These are phyloP conservation scores for Nemotelus pantherinus DNA, from an alignment of 2,888 invertebrate species.

Conservation along the genomic window DNA sequence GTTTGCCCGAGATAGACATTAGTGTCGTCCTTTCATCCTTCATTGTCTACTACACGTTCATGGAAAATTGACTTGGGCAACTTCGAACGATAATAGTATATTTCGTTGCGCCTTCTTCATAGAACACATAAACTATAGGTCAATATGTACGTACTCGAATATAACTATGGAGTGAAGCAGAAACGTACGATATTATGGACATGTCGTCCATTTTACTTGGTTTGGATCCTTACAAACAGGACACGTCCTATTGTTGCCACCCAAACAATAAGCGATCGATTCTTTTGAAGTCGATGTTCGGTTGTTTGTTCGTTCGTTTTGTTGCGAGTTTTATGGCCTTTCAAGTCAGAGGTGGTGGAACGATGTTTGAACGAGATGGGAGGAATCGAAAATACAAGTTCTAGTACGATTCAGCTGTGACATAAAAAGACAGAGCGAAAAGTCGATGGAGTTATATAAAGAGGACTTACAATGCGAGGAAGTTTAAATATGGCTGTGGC, in stretches of 20 bases:
- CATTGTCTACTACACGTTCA: constrained; percentile 35
- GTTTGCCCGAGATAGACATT: constrained; percentile 24
- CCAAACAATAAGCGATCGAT: constrained; percentile 53
- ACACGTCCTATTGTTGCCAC: constrained; percentile 50
- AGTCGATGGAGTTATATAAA: too few relatives aligned
- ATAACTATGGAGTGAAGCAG: too few relatives aligned
- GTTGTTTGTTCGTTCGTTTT: constrained; percentile 13
- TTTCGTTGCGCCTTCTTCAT: not conserved
- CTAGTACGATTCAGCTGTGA: not conserved
- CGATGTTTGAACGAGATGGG: not conserved
- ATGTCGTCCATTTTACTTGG: constrained; percentile 16
- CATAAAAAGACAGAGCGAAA: too few relatives aligned
- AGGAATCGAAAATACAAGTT: constrained; percentile 5
- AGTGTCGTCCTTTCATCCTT: constrained; percentile 34
- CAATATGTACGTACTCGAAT: too few relatives aligned
- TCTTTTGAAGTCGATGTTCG: constrained; percentile 41
- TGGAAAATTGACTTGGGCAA: constrained; percentile 43
- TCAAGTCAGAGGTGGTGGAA: too few relatives aligned
- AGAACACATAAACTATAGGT: too few relatives aligned
- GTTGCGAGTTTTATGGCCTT: constrained; percentile 1
- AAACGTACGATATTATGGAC: not conserved
- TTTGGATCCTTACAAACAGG: constrained; percentile 35
- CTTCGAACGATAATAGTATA: constrained; percentile 30
- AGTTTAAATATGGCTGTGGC: too few relatives aligned
- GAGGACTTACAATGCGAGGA: too few relatives aligned